phyloP scores from a whole-genome alignment of 2,888 invertebrate genomes.

The Drosophila prolongata region DNA sequence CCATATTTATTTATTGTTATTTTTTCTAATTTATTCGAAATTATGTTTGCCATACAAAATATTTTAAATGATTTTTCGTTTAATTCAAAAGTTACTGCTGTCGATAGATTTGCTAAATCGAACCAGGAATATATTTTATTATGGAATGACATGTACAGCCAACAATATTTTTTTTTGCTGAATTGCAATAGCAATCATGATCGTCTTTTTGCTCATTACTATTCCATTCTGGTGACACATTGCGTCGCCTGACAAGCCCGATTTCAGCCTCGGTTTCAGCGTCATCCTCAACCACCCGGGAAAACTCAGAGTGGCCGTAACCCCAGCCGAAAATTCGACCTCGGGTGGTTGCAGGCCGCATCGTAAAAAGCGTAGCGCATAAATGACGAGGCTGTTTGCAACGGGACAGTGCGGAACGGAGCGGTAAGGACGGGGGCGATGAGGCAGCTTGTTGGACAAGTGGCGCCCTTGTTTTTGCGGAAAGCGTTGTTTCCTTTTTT shows the following conservation, averaged over 20 bases:
- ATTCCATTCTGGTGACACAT: constrained; percentile 64
- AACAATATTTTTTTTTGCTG: not conserved
- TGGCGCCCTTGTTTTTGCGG: constrained; percentile 44
- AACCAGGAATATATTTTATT: not conserved
- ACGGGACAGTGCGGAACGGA: constrained; percentile 30
- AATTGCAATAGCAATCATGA: constrained; percentile 13
- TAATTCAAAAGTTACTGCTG: too few species aligned
- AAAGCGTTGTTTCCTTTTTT: constrained; percentile 31
- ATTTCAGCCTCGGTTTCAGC: not conserved
- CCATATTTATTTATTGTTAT: too few species aligned
- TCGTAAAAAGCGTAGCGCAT: constrained; percentile 57
- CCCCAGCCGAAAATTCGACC: constrained; percentile 7
- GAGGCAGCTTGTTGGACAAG: constrained; percentile 55
- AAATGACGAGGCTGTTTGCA: constrained; percentile 62
- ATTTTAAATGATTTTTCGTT: too few species aligned
- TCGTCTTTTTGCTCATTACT: constrained; percentile 26
- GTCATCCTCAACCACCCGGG: constrained; percentile 14
- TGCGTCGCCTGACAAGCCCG: constrained; percentile 37
- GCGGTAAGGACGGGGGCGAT: constrained; percentile 26
- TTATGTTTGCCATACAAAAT: too few species aligned
- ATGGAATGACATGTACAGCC: not conserved
- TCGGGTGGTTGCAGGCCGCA: constrained; percentile 37
- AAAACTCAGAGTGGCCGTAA: not conserved
- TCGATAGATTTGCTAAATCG: not conserved
- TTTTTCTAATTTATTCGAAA: too few species aligned